Percentiles rank a stretch among this genome's conserved stretches.
Evolutionary conservation across 2,113 vertebrate species (phyloP).

Genomic region (Sylvilagus bachmani): DNA sequence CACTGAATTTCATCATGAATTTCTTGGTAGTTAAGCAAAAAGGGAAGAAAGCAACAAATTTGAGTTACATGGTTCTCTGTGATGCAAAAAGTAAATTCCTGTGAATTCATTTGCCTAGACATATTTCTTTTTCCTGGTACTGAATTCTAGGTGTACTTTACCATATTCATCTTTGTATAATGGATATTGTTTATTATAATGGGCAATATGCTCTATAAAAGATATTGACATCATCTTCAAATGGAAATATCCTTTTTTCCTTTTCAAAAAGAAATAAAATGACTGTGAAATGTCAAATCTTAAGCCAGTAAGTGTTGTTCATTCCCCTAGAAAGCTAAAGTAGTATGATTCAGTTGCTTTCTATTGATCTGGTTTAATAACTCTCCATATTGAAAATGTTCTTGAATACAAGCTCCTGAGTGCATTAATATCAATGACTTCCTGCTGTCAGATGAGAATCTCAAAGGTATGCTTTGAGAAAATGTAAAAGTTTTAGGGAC

Average conservation of each 20-base stretch:
- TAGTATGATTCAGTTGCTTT: slow-evolving; percentile 50
- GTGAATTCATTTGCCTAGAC: background rate
- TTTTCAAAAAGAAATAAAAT: slow-evolving; percentile 17
- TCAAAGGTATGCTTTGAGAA: background rate
- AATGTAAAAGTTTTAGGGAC: background rate
- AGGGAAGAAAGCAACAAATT: slow-evolving; percentile 46
- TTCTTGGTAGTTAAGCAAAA: slow-evolving; percentile 59
- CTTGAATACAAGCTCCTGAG: no score
- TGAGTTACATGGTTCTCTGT: background rate
- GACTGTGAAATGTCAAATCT: slow-evolving; percentile 22
- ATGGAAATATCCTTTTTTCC: slow-evolving; percentile 29
- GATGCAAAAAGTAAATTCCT: background rate
- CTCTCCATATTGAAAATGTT: no score
- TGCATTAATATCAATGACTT: background rate
- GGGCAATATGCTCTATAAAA: slow-evolving; percentile 47
- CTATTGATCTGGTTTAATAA: slow-evolving; percentile 50
- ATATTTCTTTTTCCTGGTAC: slow-evolving; percentile 3
- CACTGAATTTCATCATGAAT: slow-evolving; percentile 61
- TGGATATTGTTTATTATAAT: slow-evolving; percentile 40
- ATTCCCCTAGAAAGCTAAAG: slow-evolving; percentile 3
- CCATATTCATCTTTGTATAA: slow-evolving; percentile 39
- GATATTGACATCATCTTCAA: slow-evolving; percentile 19
- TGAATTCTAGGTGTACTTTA: slow-evolving; percentile 57
- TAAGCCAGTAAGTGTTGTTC: background rate
- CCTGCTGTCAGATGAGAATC: background rate